Percentiles rank a stretch among this genome's conserved stretches.
These are phyloP conservation scores for Trichechus manatus DNA, from an alignment of 2,113 vertebrate genomes.

Conservation along the genomic window DNA sequence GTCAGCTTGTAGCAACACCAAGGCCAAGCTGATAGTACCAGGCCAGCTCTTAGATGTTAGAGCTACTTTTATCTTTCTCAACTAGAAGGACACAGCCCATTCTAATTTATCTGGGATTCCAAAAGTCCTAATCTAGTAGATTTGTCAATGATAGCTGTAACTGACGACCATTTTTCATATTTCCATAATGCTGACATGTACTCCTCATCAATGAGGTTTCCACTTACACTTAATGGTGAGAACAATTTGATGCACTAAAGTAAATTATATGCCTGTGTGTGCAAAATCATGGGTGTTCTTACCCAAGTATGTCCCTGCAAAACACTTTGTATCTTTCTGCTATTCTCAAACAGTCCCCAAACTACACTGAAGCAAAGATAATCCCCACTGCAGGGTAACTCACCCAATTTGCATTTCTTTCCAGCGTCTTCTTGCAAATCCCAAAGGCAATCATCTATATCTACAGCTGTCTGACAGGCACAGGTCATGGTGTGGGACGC, in stretches of 20 bases:
- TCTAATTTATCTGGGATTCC: background rate
- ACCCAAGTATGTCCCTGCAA: background rate
- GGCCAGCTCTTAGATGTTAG: background rate
- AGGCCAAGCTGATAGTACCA: background rate
- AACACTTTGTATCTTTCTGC: background rate
- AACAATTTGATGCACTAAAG: background rate
- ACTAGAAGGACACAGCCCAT: background rate
- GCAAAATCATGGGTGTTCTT: background rate
- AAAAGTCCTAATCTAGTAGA: background rate
- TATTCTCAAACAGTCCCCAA: background rate
- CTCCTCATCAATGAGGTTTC: background rate
- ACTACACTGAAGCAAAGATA: background rate
- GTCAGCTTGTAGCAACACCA: background rate
- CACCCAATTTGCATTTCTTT: conserved; percentile 34
- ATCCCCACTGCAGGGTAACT: background rate
- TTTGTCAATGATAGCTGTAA: background rate
- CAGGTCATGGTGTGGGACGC: background rate
- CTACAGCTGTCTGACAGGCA: conserved; percentile 13
- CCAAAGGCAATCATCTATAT: conserved; percentile 44
- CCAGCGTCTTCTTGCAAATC: background rate
- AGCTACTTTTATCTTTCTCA: background rate
- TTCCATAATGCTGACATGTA: background rate
- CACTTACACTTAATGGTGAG: background rate
- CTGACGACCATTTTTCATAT: background rate
- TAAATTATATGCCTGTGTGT: background rate